Percentiles rank a stretch among this genome's conserved stretches.
These are phyloP conservation scores for Lithophane semibrunnea DNA, from an alignment of 2,888 invertebrate genomes.

Conservation along the genomic window DNA sequence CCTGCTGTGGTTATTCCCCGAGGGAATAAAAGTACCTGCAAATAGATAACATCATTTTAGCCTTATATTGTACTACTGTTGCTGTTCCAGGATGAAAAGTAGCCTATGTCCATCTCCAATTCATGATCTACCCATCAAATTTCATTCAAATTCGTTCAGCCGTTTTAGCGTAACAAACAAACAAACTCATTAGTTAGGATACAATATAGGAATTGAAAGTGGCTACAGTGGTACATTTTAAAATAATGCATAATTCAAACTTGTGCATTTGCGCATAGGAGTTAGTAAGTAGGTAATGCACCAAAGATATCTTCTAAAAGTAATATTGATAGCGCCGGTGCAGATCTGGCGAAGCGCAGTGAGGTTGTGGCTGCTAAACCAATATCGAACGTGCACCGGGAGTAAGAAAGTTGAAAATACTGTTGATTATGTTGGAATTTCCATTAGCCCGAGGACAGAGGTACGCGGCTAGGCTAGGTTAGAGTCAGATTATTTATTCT, in stretches of 20 bases:
- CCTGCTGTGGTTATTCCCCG: slow-evolving; percentile 2
- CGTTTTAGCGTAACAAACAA: no score
- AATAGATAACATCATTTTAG: slow-evolving; percentile 21
- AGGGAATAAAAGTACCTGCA: slow-evolving; percentile 28
- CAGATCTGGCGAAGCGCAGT: neutral
- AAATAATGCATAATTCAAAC: neutral
- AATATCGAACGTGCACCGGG: neutral
- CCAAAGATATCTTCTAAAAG: neutral
- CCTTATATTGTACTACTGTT: no score
- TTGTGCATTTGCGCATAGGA: neutral
- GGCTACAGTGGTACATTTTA: neutral
- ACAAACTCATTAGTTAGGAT: no score
- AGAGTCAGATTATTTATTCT: neutral
- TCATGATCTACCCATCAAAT: no score
- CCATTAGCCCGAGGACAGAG: neutral
- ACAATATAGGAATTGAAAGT: no score
- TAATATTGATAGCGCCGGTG: neutral
- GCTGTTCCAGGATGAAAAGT: no score
- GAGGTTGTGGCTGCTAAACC: neutral
- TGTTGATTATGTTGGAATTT: neutral
- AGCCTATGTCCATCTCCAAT: no score
- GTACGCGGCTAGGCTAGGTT: rapidly evolving
- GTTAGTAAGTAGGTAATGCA: neutral
- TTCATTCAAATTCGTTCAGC: no score
- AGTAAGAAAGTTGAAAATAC: neutral